Evolutionary conservation across 2,888 invertebrate species (phyloP).

Genomic region (Schizotus pectinicornis): DNA sequence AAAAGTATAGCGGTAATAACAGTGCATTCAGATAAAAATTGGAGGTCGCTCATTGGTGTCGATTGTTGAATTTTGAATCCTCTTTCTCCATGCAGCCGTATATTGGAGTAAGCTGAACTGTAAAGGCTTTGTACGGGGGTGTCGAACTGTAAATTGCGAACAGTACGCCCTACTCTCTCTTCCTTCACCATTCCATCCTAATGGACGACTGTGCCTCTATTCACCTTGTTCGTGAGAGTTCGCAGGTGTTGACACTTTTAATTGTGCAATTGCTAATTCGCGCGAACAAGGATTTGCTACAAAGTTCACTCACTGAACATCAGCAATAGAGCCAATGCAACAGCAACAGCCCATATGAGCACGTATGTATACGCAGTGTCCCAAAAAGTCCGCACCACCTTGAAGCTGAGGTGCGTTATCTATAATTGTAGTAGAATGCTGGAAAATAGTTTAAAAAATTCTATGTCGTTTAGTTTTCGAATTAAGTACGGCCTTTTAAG

Average conservation of each 20-base stretch:
- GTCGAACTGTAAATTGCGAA: conserved; percentile 47
- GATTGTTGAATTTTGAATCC: conserved; percentile 32
- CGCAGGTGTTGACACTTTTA: conserved; percentile 38
- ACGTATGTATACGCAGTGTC: too few relatives aligned
- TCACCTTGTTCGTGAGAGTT: conserved; percentile 23
- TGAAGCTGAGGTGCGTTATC: too few relatives aligned
- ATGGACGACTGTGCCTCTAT: conserved; percentile 19
- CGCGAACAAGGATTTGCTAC: conserved; percentile 6
- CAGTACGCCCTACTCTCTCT: conserved; percentile 29
- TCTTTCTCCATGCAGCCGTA: conserved; percentile 35
- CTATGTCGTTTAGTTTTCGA: too few relatives aligned
- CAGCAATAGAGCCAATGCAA: too few relatives aligned
- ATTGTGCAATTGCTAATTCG: conserved; percentile 37
- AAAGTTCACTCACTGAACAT: too few relatives aligned
- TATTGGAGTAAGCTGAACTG: conserved; percentile 42
- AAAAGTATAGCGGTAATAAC: conserved; percentile 5
- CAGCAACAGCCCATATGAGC: too few relatives aligned
- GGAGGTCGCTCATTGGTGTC: conserved; percentile 19
- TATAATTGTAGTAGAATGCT: too few relatives aligned
- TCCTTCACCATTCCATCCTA: conserved; percentile 15
- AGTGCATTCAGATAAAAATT: conserved; percentile 17
- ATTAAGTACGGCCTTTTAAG: too few relatives aligned
- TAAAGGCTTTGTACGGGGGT: conserved; percentile 50
- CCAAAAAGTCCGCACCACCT: too few relatives aligned
- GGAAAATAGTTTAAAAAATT: too few relatives aligned